Evolutionary conservation across 1,140 invertebrate genomes (phyloP), one percentile per base, ranked within the genome.

Genomic region (Anthonomus grandis): DNA sequence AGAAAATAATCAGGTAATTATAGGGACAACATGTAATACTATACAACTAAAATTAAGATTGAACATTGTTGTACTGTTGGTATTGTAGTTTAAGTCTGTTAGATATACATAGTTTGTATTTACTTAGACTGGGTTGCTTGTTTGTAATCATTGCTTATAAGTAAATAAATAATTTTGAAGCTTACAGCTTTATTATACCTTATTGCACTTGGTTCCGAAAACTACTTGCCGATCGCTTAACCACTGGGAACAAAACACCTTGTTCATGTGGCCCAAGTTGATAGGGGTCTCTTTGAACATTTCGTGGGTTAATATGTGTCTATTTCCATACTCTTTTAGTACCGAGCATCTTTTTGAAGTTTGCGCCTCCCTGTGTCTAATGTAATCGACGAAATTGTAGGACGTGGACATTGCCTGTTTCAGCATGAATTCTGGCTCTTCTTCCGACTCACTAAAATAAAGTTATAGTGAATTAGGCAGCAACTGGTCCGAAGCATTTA

Each of bases 201-300:
- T 95, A 77, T 97, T 97, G 74, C 95, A 97, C 74, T 97, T 97
- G 21, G 94, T 96, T 25, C 93, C 93, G 75, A 96, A 93, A 3
- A 95, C 91, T 54, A 97, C 90, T 80, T 95, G 93, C 70, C 90
- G 81, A 76, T 95, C 90, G 67, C 90, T 93, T 13, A 97, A 79
- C 94, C 95, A 98, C 74, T 95, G 89, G 0, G 93, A 94, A 74
- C 93, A 94, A 78, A 97, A 97, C 37, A 97, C 88, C 81, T 97
- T 97, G 76, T 97, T 96, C 75, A 95, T 89, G 71, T 87, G 90
- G 64, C 86, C 86, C 49, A 93, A 78, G 71, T 81, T 85, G 66
- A 93, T 83, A 3, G 88, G 83, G 45, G 86, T 87, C 75, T 93
- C 91, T 71, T 86, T 87, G 64, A 92, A 86, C 81, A 93, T 86